Percentiles rank a stretch among this genome's conserved stretches.
Evolutionary conservation across 2,113 vertebrate genomes (phyloP).

Genomic region (Camelus dromedarius): DNA sequence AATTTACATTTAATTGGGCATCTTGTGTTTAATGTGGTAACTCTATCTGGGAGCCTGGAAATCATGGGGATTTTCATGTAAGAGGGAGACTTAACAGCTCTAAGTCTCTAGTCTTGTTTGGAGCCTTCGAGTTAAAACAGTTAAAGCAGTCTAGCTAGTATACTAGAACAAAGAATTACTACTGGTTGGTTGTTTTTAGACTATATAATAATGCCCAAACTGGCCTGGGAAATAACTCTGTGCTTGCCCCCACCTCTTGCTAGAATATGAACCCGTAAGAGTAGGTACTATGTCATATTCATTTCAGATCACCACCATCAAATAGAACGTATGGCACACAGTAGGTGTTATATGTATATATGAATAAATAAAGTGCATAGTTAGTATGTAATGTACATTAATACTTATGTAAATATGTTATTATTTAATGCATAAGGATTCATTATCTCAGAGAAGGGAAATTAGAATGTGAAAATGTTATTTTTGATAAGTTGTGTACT

Average conservation of each 20-base stretch:
- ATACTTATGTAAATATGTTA: not conserved
- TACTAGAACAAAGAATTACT: not conserved
- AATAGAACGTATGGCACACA: not conserved
- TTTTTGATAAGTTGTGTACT: not conserved
- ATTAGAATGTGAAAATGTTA: not conserved
- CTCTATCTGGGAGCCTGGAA: not conserved
- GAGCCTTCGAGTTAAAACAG: not conserved
- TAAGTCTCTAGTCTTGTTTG: not conserved
- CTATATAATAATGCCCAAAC: not conserved
- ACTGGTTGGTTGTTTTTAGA: not conserved
- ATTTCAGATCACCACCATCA: not conserved
- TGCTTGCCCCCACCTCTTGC: not conserved
- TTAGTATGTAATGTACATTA: not conserved
- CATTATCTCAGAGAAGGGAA: constrained; percentile 3
- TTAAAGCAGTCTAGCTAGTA: not conserved
- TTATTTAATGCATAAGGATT: not conserved
- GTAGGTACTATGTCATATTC: not conserved
- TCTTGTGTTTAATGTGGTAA: not conserved
- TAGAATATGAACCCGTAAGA: not conserved
- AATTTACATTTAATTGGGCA: not conserved
- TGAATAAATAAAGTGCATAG: not conserved
- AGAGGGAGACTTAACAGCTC: not conserved
- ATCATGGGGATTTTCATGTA: not conserved
- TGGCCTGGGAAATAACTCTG: not conserved
- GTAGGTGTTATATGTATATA: not conserved